These are phyloP conservation scores for Rhynchonema sp. DNA, from an alignment of 2,888 invertebrate genomes.

Conservation along the genomic window DNA sequence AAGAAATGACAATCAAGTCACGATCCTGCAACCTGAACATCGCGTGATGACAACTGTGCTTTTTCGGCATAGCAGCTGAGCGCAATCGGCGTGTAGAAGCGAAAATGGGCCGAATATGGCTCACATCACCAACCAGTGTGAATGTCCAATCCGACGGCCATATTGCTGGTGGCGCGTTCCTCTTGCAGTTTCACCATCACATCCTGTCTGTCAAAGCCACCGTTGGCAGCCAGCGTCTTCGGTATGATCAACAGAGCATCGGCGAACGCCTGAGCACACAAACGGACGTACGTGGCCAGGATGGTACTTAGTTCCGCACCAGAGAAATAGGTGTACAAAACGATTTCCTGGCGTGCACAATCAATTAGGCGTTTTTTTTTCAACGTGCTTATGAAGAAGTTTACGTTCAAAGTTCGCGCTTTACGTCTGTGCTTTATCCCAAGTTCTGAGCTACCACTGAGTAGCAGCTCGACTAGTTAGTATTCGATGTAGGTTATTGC, in stretches of 20 bases:
- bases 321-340: too few relatives aligned
- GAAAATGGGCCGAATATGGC: too few relatives aligned
- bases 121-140: conserved; percentile 47
- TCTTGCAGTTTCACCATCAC: conserved; percentile 83
- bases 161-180: conserved; percentile 48
- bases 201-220: conserved; percentile 86
- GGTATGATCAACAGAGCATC: conserved; percentile 83
- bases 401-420: neutral
- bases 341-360: neutral
- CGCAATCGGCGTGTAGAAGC: too few relatives aligned
- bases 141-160: conserved; percentile 69
- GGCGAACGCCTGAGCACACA: conserved; percentile 57
- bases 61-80: too few relatives aligned
- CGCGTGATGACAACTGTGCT: too few relatives aligned
- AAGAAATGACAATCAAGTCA: neutral
- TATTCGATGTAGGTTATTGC: too few relatives aligned
- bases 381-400: neutral
- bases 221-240: conserved; percentile 74
- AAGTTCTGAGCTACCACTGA: too few relatives aligned
- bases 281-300: too few relatives aligned
- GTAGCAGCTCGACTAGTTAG: too few relatives aligned
- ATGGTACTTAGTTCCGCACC: too few relatives aligned
- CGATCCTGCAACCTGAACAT: too few relatives aligned
- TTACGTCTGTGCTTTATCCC: too few relatives aligned
- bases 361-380: neutral